Percentiles rank a stretch among this genome's conserved stretches.
Conservation (phyloP, 2,797 vertebrate genomes). For the Channallabes apus region DNA sequence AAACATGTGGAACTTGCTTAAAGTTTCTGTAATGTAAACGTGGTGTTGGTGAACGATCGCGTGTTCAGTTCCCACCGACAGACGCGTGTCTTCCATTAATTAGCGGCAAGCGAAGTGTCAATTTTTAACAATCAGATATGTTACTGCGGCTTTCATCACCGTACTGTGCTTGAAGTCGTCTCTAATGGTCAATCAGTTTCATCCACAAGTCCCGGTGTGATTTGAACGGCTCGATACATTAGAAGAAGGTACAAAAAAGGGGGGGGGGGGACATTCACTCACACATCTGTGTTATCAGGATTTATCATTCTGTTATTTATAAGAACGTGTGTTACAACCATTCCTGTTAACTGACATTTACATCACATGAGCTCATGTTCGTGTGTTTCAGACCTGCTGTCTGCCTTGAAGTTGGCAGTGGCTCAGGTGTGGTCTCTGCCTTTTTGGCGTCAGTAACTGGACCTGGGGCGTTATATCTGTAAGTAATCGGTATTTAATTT, state of each 20-base stretch:
- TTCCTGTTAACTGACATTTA: background rate
- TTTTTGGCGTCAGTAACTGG: conserved; percentile 88
- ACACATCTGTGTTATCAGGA: background rate
- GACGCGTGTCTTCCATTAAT: too few species aligned
- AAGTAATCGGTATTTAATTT: conserved; percentile 56
- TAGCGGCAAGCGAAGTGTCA: too few species aligned
- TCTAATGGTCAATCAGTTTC: too few species aligned
- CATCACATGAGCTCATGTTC: background rate
- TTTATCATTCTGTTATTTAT: background rate
- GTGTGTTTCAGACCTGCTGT: conserved; percentile 68
- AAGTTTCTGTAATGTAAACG: too few species aligned
- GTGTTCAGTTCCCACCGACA: too few species aligned
- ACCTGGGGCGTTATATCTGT: conserved; percentile 82
- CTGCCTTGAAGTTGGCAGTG: conserved; percentile 91
- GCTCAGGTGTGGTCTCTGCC: conserved; percentile 88
- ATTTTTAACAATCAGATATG: too few species aligned
- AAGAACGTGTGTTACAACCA: background rate
- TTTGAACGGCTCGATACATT: too few species aligned
- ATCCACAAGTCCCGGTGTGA: too few species aligned
- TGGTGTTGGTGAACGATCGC: too few species aligned
- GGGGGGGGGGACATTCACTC: background rate
- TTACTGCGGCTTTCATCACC: too few species aligned
- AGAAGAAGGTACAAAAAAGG: background rate
- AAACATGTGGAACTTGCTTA: too few species aligned
- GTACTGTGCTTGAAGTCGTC: too few species aligned